Evolutionary conservation across 2,888 invertebrate genomes (phyloP), one percentile per base, ranked within the genome.

Genomic region (Andrena haemorrhoa): DNA sequence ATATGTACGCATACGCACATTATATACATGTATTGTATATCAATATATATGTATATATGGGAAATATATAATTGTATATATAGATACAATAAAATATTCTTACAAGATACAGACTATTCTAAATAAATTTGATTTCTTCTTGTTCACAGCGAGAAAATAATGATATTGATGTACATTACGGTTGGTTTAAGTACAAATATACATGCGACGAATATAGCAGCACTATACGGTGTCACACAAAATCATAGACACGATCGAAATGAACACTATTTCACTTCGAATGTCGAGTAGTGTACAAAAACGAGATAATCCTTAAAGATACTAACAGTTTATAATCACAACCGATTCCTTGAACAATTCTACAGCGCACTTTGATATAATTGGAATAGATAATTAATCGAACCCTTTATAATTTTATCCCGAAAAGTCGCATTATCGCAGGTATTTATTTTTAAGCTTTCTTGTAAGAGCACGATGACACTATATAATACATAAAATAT

Each of bases 11-110:
- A 80, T 85, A 83, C 77, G 83, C 80, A 80, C 61, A 79, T 76
- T 82, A 75, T 75, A 83, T 78, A 82, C 65, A 81, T 84, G 68
- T 81, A 85, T 82, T 87, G 84, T 86, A 83, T 80, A 86, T 75
- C 74, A 64, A 85, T 82, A 83, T 83, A 86, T 86, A 87, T 85
- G 80, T 86, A 85, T 83, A 83, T 85, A 83, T 58, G 76, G 51
- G 73, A 82, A 76, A 85, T 83, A 86, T 83, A 79, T 86, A 85
- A 85, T 84, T 86, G 84, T 85, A 85, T 88, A 88, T 74, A 73
- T 77, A 89, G 84, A 83, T 89, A 85, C 90, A 91, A 91, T 91
- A 90, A 91, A 91, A 89, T 91, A 92, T 91, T 91, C 91, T 92
- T 91, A 91, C 88, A 89, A 89, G 80, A 89, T 83, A 86, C 78